phyloP scores from a whole-genome alignment of 2,113 vertebrate species.

The Syngnathoides biaculeatus region DNA sequence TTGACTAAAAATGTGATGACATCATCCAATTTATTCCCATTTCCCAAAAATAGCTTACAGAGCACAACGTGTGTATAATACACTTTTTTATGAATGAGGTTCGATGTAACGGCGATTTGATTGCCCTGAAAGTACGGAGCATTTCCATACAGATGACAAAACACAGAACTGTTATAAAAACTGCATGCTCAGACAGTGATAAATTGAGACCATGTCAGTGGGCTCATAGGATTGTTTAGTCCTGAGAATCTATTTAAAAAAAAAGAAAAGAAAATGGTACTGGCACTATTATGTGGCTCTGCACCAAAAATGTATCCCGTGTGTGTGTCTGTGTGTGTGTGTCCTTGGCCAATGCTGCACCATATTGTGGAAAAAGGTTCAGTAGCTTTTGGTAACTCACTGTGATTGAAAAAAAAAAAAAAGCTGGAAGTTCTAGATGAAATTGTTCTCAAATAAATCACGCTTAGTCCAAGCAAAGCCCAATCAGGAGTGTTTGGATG shows the following conservation, averaged over 20 bases:
- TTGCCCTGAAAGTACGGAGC: too few species aligned
- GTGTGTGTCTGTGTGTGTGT: too few species aligned
- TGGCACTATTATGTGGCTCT: neutral
- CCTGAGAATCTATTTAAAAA: neutral
- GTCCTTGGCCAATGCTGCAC: neutral
- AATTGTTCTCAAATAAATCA: slow-evolving; percentile 8
- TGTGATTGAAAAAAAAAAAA: slow-evolving; percentile 26
- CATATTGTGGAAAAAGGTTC: neutral
- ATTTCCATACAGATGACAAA: neutral
- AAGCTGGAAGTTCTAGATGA: neutral
- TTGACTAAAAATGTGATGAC: too few species aligned
- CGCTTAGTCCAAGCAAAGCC: slow-evolving; percentile 37
- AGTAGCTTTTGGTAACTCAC: neutral
- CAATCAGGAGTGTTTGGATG: neutral
- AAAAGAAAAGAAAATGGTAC: neutral
- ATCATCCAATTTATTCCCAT: neutral
- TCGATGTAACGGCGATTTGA: too few species aligned
- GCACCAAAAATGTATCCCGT: neutral
- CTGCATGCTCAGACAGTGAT: neutral
- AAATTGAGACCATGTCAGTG: too few species aligned
- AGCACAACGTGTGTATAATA: too few species aligned
- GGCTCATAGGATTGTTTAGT: neutral
- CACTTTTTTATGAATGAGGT: too few species aligned
- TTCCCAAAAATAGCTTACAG: too few species aligned
- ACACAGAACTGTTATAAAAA: neutral